phyloP scores from a whole-genome alignment of 1,140 invertebrate species.

The Cydia splendana region DNA sequence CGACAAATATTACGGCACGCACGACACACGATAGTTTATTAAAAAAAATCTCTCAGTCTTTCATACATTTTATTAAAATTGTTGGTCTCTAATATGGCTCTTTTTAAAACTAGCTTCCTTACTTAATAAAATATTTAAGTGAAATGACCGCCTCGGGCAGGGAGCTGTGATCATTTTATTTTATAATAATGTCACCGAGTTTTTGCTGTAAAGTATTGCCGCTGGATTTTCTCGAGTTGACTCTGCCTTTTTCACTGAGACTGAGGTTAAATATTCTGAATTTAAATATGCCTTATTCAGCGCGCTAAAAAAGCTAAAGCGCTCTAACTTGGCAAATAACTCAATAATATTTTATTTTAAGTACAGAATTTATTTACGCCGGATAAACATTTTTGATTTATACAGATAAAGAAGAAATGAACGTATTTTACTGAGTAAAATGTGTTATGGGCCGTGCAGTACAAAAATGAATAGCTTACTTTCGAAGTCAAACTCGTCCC shows the following conservation, averaged over 20 bases:
- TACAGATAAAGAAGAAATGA: background rate
- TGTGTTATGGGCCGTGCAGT: background rate
- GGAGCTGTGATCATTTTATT: conserved; percentile 17
- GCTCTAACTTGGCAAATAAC: background rate
- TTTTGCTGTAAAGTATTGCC: background rate
- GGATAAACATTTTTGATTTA: no score
- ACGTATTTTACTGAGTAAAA: background rate
- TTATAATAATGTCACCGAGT: conserved; percentile 1
- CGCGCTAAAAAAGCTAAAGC: background rate
- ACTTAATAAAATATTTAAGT: conserved; percentile 30
- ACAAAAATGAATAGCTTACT: background rate
- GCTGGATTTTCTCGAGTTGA: background rate
- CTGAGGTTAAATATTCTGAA: background rate
- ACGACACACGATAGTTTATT: no score
- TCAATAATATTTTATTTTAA: background rate
- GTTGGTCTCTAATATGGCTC: background rate
- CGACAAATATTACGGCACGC: no score
- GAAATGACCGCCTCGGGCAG: background rate
- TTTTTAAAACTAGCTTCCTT: background rate
- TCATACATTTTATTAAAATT: conserved; percentile 1
- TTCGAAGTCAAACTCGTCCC: background rate
- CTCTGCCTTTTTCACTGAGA: background rate
- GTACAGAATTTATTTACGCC: no score
- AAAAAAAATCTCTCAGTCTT: no score
- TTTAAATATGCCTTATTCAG: no score